These are phyloP conservation scores for Numida meleagris DNA, from an alignment of 2,113 vertebrate species.

Conservation along the genomic window DNA sequence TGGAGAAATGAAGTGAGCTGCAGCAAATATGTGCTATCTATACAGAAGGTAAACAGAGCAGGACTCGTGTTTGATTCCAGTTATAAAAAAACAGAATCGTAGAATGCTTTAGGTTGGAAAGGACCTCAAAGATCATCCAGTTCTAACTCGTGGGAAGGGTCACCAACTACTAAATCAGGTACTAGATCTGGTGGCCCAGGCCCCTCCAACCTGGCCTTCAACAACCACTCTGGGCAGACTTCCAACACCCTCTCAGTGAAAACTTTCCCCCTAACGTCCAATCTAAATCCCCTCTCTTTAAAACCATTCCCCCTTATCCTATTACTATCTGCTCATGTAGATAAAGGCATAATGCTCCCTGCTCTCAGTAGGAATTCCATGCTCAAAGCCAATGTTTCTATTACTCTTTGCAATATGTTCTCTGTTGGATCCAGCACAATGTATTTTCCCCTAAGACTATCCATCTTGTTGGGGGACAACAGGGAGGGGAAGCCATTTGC, in stretches of 20 bases:
- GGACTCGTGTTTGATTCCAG: background rate
- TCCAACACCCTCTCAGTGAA: too few species aligned
- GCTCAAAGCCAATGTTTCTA: fast-evolving
- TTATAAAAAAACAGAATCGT: background rate
- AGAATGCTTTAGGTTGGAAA: too few species aligned
- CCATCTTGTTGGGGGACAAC: background rate
- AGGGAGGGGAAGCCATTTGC: background rate
- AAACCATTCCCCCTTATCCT: too few species aligned
- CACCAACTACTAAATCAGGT: too few species aligned
- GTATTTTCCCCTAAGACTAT: background rate
- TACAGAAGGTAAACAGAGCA: background rate
- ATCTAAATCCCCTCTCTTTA: too few species aligned
- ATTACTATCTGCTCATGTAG: too few species aligned
- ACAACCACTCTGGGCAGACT: too few species aligned
- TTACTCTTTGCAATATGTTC: background rate
- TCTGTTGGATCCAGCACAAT: background rate
- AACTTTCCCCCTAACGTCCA: too few species aligned
- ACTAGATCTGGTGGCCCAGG: too few species aligned
- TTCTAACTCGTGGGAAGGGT: too few species aligned
- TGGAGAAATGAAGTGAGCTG: background rate
- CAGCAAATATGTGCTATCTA: background rate
- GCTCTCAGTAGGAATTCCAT: background rate
- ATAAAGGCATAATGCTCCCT: background rate
- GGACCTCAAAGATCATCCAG: too few species aligned
- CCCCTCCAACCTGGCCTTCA: too few species aligned